A percentile compares a stretch with the other conserved stretches of the same genome.
Evolutionary conservation across 2,797 vertebrate species (phyloP).

Genomic region (Halcyon leucocephala): DNA sequence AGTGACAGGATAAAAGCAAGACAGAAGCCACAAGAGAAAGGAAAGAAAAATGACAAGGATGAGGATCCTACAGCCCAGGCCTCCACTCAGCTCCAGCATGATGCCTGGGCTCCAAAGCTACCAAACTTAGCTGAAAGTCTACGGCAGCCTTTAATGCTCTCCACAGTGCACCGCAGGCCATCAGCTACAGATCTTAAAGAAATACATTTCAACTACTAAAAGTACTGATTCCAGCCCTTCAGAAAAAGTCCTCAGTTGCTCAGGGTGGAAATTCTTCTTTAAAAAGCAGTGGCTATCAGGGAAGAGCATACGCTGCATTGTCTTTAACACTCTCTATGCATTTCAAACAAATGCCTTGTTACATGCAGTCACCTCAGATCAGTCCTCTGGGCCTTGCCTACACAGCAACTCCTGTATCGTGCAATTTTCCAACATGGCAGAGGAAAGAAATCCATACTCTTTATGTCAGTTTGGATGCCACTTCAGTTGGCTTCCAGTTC

Average conservation of each 20-base stretch:
- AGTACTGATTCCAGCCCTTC: background rate
- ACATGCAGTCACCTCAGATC: background rate
- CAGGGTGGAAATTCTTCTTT: background rate
- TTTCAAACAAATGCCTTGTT: background rate
- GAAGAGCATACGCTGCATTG: accelerated
- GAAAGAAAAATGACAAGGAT: background rate
- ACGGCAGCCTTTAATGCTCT: background rate
- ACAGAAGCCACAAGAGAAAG: background rate
- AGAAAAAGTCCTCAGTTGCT: background rate
- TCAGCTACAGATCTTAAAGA: background rate
- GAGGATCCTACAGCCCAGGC: background rate
- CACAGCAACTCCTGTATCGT: background rate
- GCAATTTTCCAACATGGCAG: background rate
- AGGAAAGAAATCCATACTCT: background rate
- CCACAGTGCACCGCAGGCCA: background rate
- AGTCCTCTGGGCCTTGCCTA: background rate
- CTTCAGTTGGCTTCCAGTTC: background rate
- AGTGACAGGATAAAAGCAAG: background rate
- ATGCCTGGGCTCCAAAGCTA: background rate
- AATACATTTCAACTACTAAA: background rate
- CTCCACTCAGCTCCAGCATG: background rate
- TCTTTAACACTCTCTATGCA: background rate
- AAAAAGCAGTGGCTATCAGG: background rate
- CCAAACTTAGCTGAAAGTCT: too few relatives aligned
- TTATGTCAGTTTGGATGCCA: background rate